A percentile compares a stretch with the other conserved stretches of the same genome.
Conservation (phyloP, 2,888 invertebrate species). For the Chrysolina americana region DNA sequence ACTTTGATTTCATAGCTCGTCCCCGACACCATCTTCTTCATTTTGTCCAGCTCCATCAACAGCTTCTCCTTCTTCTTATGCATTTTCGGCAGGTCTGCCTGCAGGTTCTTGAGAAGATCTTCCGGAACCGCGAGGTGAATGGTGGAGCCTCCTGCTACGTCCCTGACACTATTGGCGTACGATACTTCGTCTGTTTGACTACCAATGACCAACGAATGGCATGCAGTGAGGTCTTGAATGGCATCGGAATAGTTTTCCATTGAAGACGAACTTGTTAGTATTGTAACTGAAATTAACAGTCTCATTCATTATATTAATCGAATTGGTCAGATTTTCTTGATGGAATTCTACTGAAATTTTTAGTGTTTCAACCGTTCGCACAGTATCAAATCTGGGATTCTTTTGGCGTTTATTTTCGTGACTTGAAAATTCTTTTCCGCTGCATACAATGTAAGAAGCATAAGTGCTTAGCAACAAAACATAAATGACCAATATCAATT, state of each 20-base stretch:
- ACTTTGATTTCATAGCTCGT: slow-evolving; percentile 62
- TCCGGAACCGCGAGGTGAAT: slow-evolving; percentile 62
- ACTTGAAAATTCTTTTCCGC: no score
- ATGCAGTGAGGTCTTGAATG: slow-evolving; percentile 61
- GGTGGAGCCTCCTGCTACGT: slow-evolving; percentile 57
- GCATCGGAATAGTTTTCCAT: slow-evolving; percentile 37
- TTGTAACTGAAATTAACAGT: slow-evolving; percentile 38
- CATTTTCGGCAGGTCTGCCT: slow-evolving; percentile 61
- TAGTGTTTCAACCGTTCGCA: no score
- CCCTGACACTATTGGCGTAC: slow-evolving; percentile 50
- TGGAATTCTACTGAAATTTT: background rate
- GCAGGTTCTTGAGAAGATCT: slow-evolving; percentile 58
- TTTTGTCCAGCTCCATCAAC: slow-evolving; percentile 62
- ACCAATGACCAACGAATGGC: slow-evolving; percentile 51
- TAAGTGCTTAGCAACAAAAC: no score
- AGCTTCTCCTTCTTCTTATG: slow-evolving; percentile 64
- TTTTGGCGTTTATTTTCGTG: no score
- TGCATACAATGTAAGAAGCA: no score
- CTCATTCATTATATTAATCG: no score
- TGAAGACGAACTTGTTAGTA: slow-evolving; percentile 27
- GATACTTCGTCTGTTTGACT: slow-evolving; percentile 15
- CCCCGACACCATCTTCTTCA: slow-evolving; percentile 60
- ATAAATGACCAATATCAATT: no score
- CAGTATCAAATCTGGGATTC: no score
- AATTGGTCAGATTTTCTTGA: no score